phyloP scores from a whole-genome alignment of 2,797 vertebrate species.

The Rallus crepitans region DNA sequence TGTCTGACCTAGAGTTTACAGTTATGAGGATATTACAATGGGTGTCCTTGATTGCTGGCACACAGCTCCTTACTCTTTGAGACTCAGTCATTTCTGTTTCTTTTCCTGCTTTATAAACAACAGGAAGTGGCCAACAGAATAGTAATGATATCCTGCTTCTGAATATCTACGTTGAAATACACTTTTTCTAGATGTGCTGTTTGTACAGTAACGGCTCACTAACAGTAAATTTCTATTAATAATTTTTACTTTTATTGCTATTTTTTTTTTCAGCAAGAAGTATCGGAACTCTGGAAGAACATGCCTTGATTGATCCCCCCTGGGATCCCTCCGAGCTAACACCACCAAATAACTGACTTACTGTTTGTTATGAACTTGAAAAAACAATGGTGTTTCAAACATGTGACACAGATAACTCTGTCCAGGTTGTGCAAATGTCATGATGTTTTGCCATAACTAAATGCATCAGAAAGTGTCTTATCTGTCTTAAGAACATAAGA shows the following conservation, averaged over 20 bases:
- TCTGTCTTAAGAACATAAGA: not conserved
- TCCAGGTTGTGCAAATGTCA: not conserved
- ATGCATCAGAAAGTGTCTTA: not conserved
- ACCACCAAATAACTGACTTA: not conserved
- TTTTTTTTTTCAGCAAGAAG: not conserved
- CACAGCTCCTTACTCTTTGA: not conserved
- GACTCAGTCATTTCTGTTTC: not conserved
- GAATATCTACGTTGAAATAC: not conserved
- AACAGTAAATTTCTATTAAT: not conserved
- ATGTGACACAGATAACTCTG: not conserved
- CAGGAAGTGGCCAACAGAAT: not conserved
- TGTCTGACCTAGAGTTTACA: not conserved
- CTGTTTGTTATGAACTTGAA: not conserved
- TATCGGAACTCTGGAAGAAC: not conserved
- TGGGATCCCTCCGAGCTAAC: not conserved
- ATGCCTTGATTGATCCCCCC: not conserved
- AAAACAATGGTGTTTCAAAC: not conserved
- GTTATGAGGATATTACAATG: not conserved
- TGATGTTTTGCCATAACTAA: not conserved
- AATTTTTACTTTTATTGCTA: not conserved
- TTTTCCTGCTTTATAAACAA: not conserved
- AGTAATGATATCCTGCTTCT: not conserved
- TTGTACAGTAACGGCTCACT: not conserved
- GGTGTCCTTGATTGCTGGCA: not conserved
- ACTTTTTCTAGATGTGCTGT: not conserved